Base-by-base conservation (phyloP, 2,888 invertebrate genomes). In the Lepas anatifera region DNA sequence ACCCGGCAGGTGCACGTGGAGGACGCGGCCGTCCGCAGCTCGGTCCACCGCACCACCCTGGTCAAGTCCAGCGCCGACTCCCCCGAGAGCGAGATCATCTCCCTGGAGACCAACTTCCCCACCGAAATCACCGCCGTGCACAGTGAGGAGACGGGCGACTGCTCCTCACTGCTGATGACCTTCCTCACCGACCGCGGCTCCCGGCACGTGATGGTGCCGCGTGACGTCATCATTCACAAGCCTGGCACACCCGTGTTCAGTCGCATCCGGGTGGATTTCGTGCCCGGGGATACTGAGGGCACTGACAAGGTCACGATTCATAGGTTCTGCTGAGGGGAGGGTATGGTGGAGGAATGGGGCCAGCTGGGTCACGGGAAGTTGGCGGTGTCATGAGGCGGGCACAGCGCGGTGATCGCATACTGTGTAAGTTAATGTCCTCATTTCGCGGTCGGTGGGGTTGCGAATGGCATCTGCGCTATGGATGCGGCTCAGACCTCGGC, bases 91-190 rank as follows among this genome's bases (percentile, higher is more conserved):
- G 58, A 58, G 32, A 32, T 58, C 35, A 58, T 58, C 58, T 58
- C 58, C 8, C 58, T 58, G 29, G 58, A 58, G 58, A 58, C 58
- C 58, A 58, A 58, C 35, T 35, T 35, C 35, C 58, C 58, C 13
- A 35, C 35, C 32, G 58, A 58, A 22, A 58, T 58, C 58, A 58
- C 58, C 2, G 58, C 22, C 8, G 58, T 58, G 58, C 58, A 58
- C 58, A 58, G 58, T 22, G 58, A 58, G 22, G 58, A 58, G 32
- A 58, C 58, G 32, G 58, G 58, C 35, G 58, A 58, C 32, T 58
- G 58, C 35, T 58, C 58, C 58, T 58, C 58, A 2, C 58, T 58
- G 58, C 58, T 58, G 6, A 58, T 58, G 58, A 58, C 58, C 10
- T 58, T 58, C 58, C 22, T 58, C 58, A 58, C 58, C 1, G 16